phyloP scores from a whole-genome alignment of 2,888 invertebrate species.

The Hydrotaea diabolus region DNA sequence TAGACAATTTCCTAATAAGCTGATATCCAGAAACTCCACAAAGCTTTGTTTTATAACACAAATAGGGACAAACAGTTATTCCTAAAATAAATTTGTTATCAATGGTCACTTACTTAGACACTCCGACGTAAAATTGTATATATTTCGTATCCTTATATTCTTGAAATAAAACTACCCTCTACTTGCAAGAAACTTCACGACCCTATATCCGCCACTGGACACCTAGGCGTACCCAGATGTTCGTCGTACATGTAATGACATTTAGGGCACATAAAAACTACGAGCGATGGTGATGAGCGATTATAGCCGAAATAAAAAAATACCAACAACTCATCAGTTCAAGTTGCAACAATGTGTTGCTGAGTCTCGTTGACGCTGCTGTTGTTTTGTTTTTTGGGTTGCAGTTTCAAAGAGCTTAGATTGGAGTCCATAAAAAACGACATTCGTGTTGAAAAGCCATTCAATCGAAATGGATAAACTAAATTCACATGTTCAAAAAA shows the following conservation, averaged over 20 bases:
- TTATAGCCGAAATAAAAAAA: not conserved
- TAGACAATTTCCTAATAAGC: too few relatives aligned
- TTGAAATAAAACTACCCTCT: too few relatives aligned
- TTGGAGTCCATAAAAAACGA: slow-evolving; percentile 15
- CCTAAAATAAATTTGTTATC: too few relatives aligned
- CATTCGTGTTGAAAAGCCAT: slow-evolving; percentile 47
- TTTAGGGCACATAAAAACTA: not conserved
- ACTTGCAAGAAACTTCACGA: too few relatives aligned
- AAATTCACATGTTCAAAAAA: slow-evolving; percentile 18
- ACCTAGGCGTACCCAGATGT: not conserved
- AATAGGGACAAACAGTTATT: too few relatives aligned
- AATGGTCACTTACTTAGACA: too few relatives aligned
- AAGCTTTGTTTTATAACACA: too few relatives aligned
- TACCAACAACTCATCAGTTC: not conserved
- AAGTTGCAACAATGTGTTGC: slow-evolving; percentile 8
- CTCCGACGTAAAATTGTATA: too few relatives aligned
- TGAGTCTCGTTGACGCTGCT: slow-evolving; percentile 17
- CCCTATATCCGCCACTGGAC: not conserved
- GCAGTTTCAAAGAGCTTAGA: slow-evolving; percentile 21
- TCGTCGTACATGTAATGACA: not conserved
- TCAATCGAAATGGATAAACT: slow-evolving; percentile 53
- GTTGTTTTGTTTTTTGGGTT: slow-evolving; percentile 12
- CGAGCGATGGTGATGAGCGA: slow-evolving; percentile 13
- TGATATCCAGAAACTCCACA: too few relatives aligned
- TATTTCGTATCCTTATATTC: too few relatives aligned